Conservation (phyloP, 2,888 invertebrate species). For the Scaptomyza cyrtandrae region DNA sequence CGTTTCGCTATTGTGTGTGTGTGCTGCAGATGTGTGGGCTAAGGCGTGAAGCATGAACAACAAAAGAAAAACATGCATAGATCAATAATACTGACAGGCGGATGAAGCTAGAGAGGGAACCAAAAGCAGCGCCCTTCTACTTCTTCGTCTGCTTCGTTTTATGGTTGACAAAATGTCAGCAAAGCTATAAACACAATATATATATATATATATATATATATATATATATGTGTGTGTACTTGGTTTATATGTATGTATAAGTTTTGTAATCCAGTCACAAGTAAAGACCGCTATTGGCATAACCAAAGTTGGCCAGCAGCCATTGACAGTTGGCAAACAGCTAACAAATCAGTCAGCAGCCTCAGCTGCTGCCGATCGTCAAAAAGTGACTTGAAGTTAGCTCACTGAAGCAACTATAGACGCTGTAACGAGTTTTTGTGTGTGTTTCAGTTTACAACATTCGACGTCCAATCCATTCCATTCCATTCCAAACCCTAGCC, state of each 20-base stretch:
- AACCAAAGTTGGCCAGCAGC: constrained; percentile 49
- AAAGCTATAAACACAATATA: constrained; percentile 32
- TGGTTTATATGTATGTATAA: not conserved
- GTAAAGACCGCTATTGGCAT: constrained; percentile 40
- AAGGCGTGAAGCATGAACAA: constrained; percentile 60
- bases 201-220: not conserved
- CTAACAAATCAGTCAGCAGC: constrained; percentile 66
- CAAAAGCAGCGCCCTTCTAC: constrained; percentile 64
- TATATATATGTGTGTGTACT: constrained; percentile 2
- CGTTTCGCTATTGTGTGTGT: constrained; percentile 7
- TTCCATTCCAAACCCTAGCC: not conserved
- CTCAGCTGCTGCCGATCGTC: constrained; percentile 40
- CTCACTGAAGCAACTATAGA: constrained; percentile 54
- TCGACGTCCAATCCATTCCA: constrained; percentile 14
- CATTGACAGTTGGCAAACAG: constrained; percentile 56
- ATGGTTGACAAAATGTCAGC: constrained; percentile 73
- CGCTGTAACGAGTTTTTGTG: constrained; percentile 56
- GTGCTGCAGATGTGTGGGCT: constrained; percentile 56
- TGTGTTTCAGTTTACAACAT: constrained; percentile 23
- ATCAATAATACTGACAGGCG: constrained; percentile 73
- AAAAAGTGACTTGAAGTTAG: constrained; percentile 36
- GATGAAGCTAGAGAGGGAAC: constrained; percentile 10
- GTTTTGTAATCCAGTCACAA: constrained; percentile 63
- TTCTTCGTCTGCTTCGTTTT: constrained; percentile 51
- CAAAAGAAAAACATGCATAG: constrained; percentile 56